Evolutionary conservation across 2,888 invertebrate species (phyloP).

Genomic region (Acronicta alni): DNA sequence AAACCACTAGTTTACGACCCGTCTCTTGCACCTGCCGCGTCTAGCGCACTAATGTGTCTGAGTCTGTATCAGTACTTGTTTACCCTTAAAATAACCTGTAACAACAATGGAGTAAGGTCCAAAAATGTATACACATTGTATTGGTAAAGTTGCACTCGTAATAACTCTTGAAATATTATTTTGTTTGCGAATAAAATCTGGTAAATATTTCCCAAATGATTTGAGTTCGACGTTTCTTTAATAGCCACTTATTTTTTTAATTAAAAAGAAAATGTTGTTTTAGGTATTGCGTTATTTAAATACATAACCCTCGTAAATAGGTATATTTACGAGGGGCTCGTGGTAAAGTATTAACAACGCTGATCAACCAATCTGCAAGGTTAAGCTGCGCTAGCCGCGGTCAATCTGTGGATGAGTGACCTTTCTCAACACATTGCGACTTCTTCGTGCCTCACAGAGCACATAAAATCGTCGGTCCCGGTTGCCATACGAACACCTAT

Average conservation of each 20-base stretch:
- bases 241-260: background rate
- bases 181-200: slow-evolving; percentile 17
- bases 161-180: slow-evolving; percentile 17
- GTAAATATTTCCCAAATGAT: slow-evolving; percentile 7
- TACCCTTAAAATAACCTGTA: background rate
- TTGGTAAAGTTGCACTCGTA: slow-evolving; percentile 20
- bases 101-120: background rate
- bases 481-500: too few species aligned
- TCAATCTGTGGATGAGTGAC: too few species aligned
- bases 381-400: too few species aligned
- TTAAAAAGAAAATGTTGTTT: too few species aligned
- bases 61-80: slow-evolving; percentile 19
- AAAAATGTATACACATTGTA: background rate
- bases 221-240: slow-evolving; percentile 9
- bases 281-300: too few species aligned
- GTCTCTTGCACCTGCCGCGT: slow-evolving; percentile 60
- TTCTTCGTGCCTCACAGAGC: too few species aligned
- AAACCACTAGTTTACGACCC: slow-evolving; percentile 42
- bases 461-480: too few species aligned
- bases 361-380: too few species aligned
- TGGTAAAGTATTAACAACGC: too few species aligned
- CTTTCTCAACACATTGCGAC: too few species aligned
- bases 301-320: too few species aligned
- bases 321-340: too few species aligned
- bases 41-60: slow-evolving; percentile 58